These are phyloP conservation scores for Metellina segmentata DNA, from an alignment of 2,888 invertebrate species.

Conservation along the genomic window DNA sequence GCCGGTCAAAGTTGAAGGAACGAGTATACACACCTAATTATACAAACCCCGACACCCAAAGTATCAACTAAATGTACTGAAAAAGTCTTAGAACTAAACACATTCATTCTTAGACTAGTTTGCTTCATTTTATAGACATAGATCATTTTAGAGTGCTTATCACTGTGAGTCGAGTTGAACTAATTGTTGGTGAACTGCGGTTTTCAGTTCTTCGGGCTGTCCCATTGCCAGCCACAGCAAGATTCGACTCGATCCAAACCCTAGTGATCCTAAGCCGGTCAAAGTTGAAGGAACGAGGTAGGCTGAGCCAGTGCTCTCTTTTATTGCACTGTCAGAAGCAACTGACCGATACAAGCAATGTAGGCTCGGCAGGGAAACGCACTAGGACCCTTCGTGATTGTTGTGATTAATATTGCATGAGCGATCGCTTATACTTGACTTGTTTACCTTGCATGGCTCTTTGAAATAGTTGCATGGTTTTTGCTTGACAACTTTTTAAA, in stretches of 20 bases:
- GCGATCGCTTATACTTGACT: not conserved
- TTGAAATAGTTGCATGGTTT: not conserved
- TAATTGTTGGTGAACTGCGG: conserved; percentile 69
- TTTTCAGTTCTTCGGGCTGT: conserved; percentile 94
- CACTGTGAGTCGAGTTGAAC: conserved; percentile 23
- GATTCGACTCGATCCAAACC: conserved; percentile 84
- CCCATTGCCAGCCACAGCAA: conserved; percentile 97
- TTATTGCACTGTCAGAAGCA: conserved; percentile 28
- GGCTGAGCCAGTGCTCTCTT: conserved; percentile 44
- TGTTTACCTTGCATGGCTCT: conserved; percentile 30
- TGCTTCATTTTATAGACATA: conserved; percentile 9
- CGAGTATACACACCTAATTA: too few relatives aligned
- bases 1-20: conserved; percentile 78
- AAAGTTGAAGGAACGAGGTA: conserved; percentile 78
- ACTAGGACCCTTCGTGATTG: not conserved
- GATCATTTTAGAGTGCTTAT: conserved; percentile 25
- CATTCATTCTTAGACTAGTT: not conserved
- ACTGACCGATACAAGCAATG: not conserved
- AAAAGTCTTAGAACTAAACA: not conserved
- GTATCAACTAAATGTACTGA: not conserved
- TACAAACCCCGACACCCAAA: too few relatives aligned
- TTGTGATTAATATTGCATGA: conserved; percentile 20
- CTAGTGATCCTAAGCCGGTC: conserved; percentile 77
- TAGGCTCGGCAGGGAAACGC: not conserved
- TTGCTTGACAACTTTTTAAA: not conserved